phyloP scores from a whole-genome alignment of 2,797 vertebrate genomes.

The Coilia nasus region DNA sequence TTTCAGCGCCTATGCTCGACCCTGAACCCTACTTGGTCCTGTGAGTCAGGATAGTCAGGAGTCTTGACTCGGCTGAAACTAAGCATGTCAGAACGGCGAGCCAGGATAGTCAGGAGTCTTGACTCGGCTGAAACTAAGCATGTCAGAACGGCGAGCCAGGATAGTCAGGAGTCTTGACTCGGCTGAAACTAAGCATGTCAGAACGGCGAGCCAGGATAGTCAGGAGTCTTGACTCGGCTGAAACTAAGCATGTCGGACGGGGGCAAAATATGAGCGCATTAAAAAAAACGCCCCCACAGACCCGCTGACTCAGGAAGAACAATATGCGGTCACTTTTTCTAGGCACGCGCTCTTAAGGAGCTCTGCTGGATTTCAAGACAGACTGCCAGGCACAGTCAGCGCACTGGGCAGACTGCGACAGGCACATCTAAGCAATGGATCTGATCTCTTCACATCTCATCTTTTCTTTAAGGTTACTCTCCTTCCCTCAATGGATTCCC shows the following conservation, averaged over 20 bases:
- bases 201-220: too few species aligned
- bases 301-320: not conserved
- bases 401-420: not conserved
- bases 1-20: not conserved
- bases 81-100: not conserved
- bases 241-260: not conserved
- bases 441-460: not conserved
- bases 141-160: not conserved
- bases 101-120: not conserved
- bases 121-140: too few species aligned
- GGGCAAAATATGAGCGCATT: not conserved
- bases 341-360: not conserved
- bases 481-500: not conserved
- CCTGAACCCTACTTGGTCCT: not conserved
- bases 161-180: too few species aligned
- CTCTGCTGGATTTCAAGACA: not conserved
- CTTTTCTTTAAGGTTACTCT: not conserved
- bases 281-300: not conserved
- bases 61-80: too few species aligned
- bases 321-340: constrained; percentile 5
- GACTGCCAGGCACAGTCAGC: not conserved
- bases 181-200: too few species aligned
- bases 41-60: not conserved
- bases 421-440: not conserved
- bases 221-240: too few species aligned